phyloP scores from a whole-genome alignment of 2,888 invertebrate genomes.

The Meteorus colon region DNA sequence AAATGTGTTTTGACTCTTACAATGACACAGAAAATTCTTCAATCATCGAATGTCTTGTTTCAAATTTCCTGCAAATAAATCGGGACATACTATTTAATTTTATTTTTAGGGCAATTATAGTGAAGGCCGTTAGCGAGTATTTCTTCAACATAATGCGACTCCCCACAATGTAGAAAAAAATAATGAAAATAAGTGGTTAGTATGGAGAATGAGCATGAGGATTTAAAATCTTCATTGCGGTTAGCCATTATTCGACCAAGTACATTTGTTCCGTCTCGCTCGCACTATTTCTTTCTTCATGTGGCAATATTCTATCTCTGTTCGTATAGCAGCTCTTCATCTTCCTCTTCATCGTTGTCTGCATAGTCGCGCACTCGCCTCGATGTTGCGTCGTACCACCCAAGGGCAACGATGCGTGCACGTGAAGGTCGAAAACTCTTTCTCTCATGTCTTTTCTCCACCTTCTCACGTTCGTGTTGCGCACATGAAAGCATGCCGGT shows the following conservation, averaged over 20 bases:
- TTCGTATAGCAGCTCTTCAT: conserved; percentile 42
- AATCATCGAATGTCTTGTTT: not conserved
- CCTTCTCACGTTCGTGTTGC: conserved; percentile 25
- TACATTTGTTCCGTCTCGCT: conserved; percentile 60
- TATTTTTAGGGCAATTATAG: conserved; percentile 23
- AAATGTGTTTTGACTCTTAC: too few relatives aligned
- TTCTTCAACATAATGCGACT: conserved; percentile 17
- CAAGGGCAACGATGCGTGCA: conserved; percentile 67
- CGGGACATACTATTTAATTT: conserved; percentile 13
- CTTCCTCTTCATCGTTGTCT: conserved; percentile 13
- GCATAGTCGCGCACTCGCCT: conserved; percentile 25
- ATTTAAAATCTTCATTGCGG: conserved; percentile 72
- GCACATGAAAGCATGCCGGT: conserved; percentile 34
- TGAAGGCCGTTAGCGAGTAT: conserved; percentile 17
- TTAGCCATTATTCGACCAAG: conserved; percentile 69
- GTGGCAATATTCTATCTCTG: conserved; percentile 55
- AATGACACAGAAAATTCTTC: not conserved
- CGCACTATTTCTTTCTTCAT: conserved; percentile 9
- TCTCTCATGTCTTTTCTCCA: conserved; percentile 41
- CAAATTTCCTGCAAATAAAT: conserved; percentile 10
- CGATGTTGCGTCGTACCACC: conserved; percentile 54
- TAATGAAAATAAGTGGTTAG: conserved; percentile 40
- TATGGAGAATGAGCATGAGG: conserved; percentile 56
- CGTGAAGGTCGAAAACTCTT: conserved; percentile 56
- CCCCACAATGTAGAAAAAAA: conserved; percentile 39